phyloP scores from a whole-genome alignment of 1,140 invertebrate genomes.

The Drosophila takahashii region DNA sequence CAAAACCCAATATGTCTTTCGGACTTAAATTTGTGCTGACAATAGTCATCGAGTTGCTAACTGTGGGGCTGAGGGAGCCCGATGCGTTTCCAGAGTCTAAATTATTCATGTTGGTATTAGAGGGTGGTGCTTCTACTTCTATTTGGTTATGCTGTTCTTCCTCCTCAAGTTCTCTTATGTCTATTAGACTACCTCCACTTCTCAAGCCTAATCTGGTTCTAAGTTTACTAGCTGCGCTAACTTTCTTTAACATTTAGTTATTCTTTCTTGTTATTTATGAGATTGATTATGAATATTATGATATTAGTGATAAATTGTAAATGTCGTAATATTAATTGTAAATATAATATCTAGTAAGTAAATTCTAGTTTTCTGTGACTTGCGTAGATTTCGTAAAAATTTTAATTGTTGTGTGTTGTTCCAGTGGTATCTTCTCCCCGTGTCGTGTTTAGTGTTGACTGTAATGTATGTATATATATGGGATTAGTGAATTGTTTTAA shows the following conservation, averaged over 20 bases:
- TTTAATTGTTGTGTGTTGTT: no score
- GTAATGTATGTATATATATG: no score
- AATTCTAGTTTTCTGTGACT: no score
- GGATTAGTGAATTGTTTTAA: no score
- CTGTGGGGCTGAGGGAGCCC: slow-evolving; percentile 3
- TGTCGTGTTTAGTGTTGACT: no score
- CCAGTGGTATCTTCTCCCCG: no score
- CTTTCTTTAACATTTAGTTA: slow-evolving; percentile 5
- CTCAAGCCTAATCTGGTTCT: background rate
- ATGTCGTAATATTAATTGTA: background rate
- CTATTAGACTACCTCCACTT: background rate
- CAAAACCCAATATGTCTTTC: slow-evolving; percentile 1
- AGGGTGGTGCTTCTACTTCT: background rate
- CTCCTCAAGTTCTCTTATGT: background rate
- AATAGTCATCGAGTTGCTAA: slow-evolving; percentile 7
- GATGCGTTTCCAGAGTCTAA: slow-evolving; percentile 12
- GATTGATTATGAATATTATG: background rate
- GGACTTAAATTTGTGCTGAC: slow-evolving; percentile 3
- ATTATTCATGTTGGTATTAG: background rate
- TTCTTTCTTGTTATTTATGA: no score
- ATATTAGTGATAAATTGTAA: background rate
- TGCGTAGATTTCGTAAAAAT: no score
- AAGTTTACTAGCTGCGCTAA: background rate
- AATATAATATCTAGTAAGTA: slow-evolving; percentile 6
- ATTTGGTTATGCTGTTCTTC: slow-evolving; percentile 5